Percentiles rank a stretch among this genome's conserved stretches.
Evolutionary conservation across 2,113 vertebrate species (phyloP).

Genomic region (Triplophysa tibetana): DNA sequence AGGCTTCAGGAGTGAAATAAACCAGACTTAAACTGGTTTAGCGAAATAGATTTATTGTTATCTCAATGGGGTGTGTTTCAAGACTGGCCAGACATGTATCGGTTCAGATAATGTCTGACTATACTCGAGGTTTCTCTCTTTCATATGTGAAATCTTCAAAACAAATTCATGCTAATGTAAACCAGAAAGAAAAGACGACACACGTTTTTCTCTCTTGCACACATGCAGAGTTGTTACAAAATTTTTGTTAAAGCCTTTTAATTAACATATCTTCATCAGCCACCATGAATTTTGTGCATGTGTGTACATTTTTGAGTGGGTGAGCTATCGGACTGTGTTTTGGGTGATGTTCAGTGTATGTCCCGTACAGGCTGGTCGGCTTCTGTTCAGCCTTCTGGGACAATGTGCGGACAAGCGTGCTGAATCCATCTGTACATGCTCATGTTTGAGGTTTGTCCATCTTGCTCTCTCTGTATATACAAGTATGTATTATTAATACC

Average conservation of each 20-base stretch:
- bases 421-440: slow-evolving; percentile 33
- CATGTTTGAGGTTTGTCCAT: neutral
- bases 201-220: neutral
- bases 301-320: neutral
- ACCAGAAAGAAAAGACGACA: slow-evolving; percentile 28
- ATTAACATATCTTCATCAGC: neutral
- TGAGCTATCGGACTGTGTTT: slow-evolving; percentile 12
- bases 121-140: neutral
- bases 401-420: slow-evolving; percentile 44
- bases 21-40: slow-evolving; percentile 22
- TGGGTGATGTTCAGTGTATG: slow-evolving; percentile 31
- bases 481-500: neutral
- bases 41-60: slow-evolving; percentile 26
- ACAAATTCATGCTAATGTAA: slow-evolving; percentile 60
- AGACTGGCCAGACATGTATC: neutral
- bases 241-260: neutral
- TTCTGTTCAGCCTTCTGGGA: slow-evolving; percentile 42
- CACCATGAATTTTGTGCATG: neutral
- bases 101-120: neutral
- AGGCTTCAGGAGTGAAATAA: neutral
- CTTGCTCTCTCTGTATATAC: neutral
- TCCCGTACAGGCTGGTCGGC: slow-evolving; percentile 35
- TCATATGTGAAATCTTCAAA: slow-evolving; percentile 27
- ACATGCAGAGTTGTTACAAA: neutral
- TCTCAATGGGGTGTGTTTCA: slow-evolving; percentile 10